Conservation (phyloP, 2,888 invertebrate genomes). For the Agonopterix heracliana region DNA sequence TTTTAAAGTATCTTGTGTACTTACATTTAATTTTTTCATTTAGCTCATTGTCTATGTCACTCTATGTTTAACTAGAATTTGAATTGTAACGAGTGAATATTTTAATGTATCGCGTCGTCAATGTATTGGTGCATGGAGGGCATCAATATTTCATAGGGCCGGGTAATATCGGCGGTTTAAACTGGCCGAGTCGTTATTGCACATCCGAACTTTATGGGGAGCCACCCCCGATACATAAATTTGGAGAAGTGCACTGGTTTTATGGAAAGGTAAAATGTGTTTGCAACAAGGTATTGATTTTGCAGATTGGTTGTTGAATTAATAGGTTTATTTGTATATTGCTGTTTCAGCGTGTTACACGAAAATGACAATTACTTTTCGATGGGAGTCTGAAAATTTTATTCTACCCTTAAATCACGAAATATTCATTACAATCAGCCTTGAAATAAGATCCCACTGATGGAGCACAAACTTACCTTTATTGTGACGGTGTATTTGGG, state of each 20-base stretch:
- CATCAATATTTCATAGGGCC: conserved; percentile 67
- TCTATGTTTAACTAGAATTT: conserved; percentile 10
- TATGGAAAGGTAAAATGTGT: conserved; percentile 57
- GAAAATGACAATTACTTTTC: too few species aligned
- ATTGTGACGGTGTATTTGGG: too few species aligned
- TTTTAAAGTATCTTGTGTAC: too few species aligned
- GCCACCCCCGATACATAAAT: conserved; percentile 67
- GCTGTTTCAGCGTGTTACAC: not conserved
- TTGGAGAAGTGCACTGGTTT: conserved; percentile 60
- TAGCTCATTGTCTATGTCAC: too few species aligned
- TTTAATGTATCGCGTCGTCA: too few species aligned
- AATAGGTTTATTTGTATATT: conserved; percentile 17
- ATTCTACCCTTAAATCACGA: conserved; percentile 11
- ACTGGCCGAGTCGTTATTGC: conserved; percentile 64
- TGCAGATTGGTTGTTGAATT: conserved; percentile 42
- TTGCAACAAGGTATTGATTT: conserved; percentile 63
- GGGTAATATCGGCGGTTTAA: conserved; percentile 62
- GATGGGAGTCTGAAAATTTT: not conserved
- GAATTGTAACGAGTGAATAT: conserved; percentile 28
- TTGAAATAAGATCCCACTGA: too few species aligned
- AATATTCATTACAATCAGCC: too few species aligned
- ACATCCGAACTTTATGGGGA: conserved; percentile 69
- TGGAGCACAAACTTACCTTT: too few species aligned
- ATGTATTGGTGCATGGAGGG: conserved; percentile 31
- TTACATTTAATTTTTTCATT: too few species aligned